phyloP scores from a whole-genome alignment of 2,888 invertebrate species.

The Catocala fraxini region DNA sequence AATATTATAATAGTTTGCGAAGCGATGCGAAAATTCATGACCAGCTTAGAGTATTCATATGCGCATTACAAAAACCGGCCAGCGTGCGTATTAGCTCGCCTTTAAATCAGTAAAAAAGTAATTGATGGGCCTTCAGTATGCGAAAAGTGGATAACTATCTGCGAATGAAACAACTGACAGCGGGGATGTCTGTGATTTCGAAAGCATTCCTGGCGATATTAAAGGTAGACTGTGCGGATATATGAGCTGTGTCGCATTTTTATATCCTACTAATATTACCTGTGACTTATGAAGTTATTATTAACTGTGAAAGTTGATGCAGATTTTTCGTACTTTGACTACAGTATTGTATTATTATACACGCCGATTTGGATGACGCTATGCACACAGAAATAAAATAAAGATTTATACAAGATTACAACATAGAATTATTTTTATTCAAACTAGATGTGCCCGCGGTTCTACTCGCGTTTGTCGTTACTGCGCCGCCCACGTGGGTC shows the following conservation, averaged over 20 bases:
- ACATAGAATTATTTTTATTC: too few species aligned
- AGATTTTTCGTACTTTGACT: too few species aligned
- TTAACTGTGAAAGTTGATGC: too few species aligned
- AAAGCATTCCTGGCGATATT: slow-evolving; percentile 19
- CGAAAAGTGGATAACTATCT: slow-evolving; percentile 19
- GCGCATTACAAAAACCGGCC: slow-evolving; percentile 21
- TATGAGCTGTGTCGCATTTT: neutral
- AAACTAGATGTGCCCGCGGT: too few species aligned
- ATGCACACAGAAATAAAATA: too few species aligned
- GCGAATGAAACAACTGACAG: slow-evolving; percentile 5
- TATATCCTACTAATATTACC: too few species aligned
- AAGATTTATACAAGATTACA: too few species aligned
- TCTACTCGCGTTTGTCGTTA: too few species aligned
- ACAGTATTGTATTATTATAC: too few species aligned
- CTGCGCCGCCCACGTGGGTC: too few species aligned
- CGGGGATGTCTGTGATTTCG: slow-evolving; percentile 23
- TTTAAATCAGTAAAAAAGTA: slow-evolving; percentile 20
- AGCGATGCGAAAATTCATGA: slow-evolving; percentile 29
- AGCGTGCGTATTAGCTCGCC: slow-evolving; percentile 21
- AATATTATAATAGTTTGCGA: slow-evolving; percentile 22
- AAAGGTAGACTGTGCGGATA: slow-evolving; percentile 5
- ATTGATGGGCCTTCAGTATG: slow-evolving; percentile 25
- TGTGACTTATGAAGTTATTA: too few species aligned
- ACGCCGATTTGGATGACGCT: too few species aligned
- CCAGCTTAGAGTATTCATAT: slow-evolving; percentile 28